Evolutionary conservation across 1,140 invertebrate species (phyloP), one percentile per base, ranked within the genome.

Genomic region (Lepidurus couesii): DNA sequence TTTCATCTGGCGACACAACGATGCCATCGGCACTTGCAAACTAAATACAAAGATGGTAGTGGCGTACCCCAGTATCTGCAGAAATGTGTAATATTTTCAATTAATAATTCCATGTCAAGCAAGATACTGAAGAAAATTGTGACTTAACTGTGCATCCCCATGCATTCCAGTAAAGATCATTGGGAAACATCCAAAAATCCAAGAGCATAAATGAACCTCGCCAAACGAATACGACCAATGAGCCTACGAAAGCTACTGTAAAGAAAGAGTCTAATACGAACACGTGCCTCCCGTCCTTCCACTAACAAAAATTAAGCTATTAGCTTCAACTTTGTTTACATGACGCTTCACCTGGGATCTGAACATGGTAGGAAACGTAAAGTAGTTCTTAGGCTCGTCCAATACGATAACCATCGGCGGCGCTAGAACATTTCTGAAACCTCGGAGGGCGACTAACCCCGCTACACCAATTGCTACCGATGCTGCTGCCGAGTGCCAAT

Each of bases 181-280:
- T 87, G 1, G 93, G 93, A 83, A 90, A 95, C 7, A 95, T 84
- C 82, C 90, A 90, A 79, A 92, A 85, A 84, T 95, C 94, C 74
- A 95, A 86, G 73, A 95, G 85, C 8, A 89, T 89, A 93, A 93
- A 96, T 26, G 90, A 87, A 44, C 94, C 93, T 82, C 93, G 87
- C 94, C 94, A 96, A 11, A 93, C 92, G 83, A 93, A 92, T 1
- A 95, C 92, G 42, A 95, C 92, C 77, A 95, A 86, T 0, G 91
- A 92, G 1, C 93, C 93, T 75, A 95, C 90, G 34, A 95, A 88
- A 73, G 91, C 88, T 45, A 95, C 92, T 24, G 92, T 94, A 85
- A 95, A 94, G 73, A 93, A 85, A 83, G 92, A 93, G 86, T 96
- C 94, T 83, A 95, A 84, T 75, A 94, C 88, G 86, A 93, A 95